Evolutionary conservation across 2,113 vertebrate species (phyloP), one percentile per base, ranked within the genome.

Genomic region (Nymphicus hollandicus): DNA sequence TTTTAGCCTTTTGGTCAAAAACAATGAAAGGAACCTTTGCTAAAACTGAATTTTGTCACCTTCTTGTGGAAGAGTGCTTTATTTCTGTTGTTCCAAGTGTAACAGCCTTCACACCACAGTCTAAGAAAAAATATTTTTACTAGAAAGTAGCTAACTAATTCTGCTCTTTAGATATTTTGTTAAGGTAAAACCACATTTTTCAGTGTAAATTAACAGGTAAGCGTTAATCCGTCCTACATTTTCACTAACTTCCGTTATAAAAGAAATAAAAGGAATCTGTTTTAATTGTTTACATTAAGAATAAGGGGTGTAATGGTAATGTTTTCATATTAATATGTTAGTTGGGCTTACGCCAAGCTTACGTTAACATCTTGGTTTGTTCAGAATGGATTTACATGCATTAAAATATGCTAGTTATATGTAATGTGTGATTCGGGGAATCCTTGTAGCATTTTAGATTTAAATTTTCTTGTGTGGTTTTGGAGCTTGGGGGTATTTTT

Each of bases 1-100:
- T 89, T 82, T 94, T 91, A 87, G 43, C 65, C 43, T 87, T 94
- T 91, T 79, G 47, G 58, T 88, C 49, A 82, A 86, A 86, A 96
- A 20, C 44, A 91, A 33, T 71, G 11, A 71, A 71, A 82, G 28
- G 13, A 81, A 65, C 28, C 2, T 71, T 63, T 80, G 37, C 49
- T 82, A 46, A 84, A 27, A 25, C 35, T 63, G 25, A 87, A 44
- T 20, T 80, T 85, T 70, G 74, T 49, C 53, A 72, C 10, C 28
- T 80, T 81, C 43, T 68, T 76, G 22, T 79, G 74, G 56, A 82
- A 66, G 37, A 87, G 5, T 3, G 9, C 41, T 94, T 89, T 18
- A 56, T 69, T 93, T 84, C 35, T 86, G 29, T 43, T 77, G 6
- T 41, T 87, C 46, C 37, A 76, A 71, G 11, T 55, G 7, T 58